These are phyloP conservation scores for Cartodere bifasciata DNA, from an alignment of 2,888 invertebrate genomes.

Conservation along the genomic window DNA sequence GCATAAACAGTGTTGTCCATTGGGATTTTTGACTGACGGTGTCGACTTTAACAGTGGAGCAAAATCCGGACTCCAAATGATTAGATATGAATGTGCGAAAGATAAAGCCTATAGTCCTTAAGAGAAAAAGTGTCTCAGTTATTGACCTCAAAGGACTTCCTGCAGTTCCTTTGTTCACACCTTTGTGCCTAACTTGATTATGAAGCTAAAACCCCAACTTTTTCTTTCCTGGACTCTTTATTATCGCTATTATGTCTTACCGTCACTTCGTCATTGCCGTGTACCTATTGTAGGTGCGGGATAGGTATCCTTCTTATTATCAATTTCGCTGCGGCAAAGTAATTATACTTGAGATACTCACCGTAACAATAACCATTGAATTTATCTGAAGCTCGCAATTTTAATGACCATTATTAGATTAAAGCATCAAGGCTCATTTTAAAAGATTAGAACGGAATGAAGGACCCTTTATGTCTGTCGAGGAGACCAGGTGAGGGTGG, in stretches of 20 bases:
- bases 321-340: conserved; percentile 24
- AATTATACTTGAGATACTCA: conserved; percentile 26
- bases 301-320: conserved; percentile 21
- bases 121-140: too few relatives aligned
- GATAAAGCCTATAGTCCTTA: too few relatives aligned
- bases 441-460: conserved; percentile 29
- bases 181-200: conserved; percentile 2
- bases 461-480: conserved; percentile 20
- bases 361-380: conserved; percentile 28
- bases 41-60: too few relatives aligned
- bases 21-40: too few relatives aligned
- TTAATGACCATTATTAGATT: conserved; percentile 29
- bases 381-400: conserved; percentile 25
- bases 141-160: conserved; percentile 2
- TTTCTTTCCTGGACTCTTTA: conserved; percentile 23
- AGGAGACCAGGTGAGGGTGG: conserved; percentile 25
- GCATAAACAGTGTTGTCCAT: too few relatives aligned
- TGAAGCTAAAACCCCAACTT: conserved; percentile 7
- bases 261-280: background rate
- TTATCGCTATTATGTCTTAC: conserved; percentile 25
- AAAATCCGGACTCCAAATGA: too few relatives aligned
- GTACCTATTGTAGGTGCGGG: conserved; percentile 21
- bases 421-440: conserved; percentile 25
- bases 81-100: too few relatives aligned
- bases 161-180: background rate